Evolutionary conservation across 2,797 vertebrate genomes (phyloP).

Genomic region (Parauchenoglanis punctatus): DNA sequence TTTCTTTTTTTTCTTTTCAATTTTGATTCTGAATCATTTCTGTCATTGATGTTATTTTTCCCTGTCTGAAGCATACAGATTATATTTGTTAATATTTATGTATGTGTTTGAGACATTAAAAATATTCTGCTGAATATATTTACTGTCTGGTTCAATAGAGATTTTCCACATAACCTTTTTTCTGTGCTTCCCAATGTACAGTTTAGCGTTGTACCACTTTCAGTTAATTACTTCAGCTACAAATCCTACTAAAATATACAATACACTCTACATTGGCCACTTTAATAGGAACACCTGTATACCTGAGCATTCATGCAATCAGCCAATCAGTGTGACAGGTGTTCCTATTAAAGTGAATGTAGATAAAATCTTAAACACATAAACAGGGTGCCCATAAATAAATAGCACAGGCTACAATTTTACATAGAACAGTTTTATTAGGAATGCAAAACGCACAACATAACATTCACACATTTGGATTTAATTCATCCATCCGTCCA

Average conservation of each 20-base stretch:
- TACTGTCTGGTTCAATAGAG: background rate
- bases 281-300: background rate
- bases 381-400: background rate
- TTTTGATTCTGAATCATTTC: constrained; percentile 74
- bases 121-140: constrained; percentile 39
- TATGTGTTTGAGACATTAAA: constrained; percentile 72
- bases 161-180: background rate
- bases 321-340: background rate
- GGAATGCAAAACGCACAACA: background rate
- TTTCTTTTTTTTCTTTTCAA: constrained; percentile 40
- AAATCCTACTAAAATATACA: background rate
- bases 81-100: constrained; percentile 71
- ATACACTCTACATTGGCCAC: background rate
- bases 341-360: background rate
- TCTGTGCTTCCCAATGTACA: background rate
- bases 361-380: background rate
- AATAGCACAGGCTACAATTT: background rate
- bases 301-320: background rate
- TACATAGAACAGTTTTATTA: background rate
- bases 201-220: background rate
- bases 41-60: constrained; percentile 42
- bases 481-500: too few relatives aligned
- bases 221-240: background rate
- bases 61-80: constrained; percentile 66
- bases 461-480: background rate